Evolutionary conservation across 2,888 invertebrate genomes (phyloP), one percentile per base, ranked within the genome.

Genomic region (Rhogogaster chlorosoma): DNA sequence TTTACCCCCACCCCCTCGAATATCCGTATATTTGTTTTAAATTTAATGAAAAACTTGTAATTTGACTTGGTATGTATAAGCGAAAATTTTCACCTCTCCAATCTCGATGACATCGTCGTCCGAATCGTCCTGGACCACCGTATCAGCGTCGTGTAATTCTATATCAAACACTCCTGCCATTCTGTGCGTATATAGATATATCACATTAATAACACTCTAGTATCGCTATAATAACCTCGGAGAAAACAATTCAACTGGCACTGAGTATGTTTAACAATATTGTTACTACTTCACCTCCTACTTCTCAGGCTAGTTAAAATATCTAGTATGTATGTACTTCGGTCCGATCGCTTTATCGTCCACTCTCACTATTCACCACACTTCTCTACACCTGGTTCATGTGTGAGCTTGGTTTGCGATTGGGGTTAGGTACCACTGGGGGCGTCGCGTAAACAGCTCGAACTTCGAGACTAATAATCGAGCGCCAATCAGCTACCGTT

Each of bases 141-240:
- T 94, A 93, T 96, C 96, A 86, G 94, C 95, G 92, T 96, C 96
- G 92, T 96, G 96, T 92, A 98, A 95, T 94, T 99, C 98, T 94
- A 99, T 96, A 95, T 98, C 98, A 94, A 99, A 98, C 94, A 98
- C 97, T 94, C 97, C 98, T 94, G 97, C 97, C 96, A 97, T 97
- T 92, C 90, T 94, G 67, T 83, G 82, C 32, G 77, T 77, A 73
- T 77, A 73, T 57, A 49, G 84, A 86, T 87, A 12, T 61, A 87
- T 89, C 87, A 88, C 89, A 89, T 89, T 88, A 89, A 87, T 87
- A 49, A 83, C 82, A 83, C 42, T 18, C 32, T 32, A 0, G 32
- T 67, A 18, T 32, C 12, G 67, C 10, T 67, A 18, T 32, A 18
- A 67, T 29, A 67, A 32, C 7, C 6, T 18, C 29, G 18, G 32